A percentile compares a stretch with the other conserved stretches of the same genome.
These are phyloP conservation scores for Actinia equina DNA, from an alignment of 64 coral and sea anemone species.

Conservation along the genomic window DNA sequence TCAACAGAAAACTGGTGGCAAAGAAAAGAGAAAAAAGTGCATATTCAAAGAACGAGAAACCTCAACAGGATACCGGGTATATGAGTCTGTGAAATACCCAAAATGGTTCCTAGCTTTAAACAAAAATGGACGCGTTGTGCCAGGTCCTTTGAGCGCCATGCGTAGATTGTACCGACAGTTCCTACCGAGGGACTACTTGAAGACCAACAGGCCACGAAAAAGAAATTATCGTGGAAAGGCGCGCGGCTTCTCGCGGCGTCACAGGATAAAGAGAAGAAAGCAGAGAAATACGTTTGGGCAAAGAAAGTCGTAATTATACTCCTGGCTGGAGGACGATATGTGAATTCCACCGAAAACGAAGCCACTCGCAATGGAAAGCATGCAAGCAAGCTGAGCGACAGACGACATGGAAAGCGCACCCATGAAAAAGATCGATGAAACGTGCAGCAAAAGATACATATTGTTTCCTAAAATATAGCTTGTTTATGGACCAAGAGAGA, in stretches of 20 bases:
- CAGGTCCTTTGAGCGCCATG: constrained; percentile 5
- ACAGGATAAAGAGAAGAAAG: not conserved
- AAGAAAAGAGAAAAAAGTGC: constrained; percentile 33
- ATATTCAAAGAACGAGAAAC: constrained; percentile 36
- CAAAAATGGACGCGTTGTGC: constrained; percentile 14
- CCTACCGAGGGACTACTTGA: not conserved
- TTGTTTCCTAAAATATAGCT: not conserved
- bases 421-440: not conserved
- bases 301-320: not conserved
- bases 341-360: not conserved
- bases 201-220: not conserved
- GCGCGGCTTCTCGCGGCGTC: not conserved
- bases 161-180: constrained; percentile 23
- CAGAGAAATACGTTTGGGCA: not conserved
- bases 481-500: not conserved
- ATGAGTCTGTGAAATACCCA: constrained; percentile 41
- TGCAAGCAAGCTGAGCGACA: not conserved
- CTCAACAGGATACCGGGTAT: constrained; percentile 12
- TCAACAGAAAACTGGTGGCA: not conserved
- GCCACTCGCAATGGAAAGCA: not conserved
- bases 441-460: not conserved
- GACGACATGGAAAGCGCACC: not conserved
- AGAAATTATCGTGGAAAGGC: not conserved
- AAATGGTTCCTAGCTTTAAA: constrained; percentile 34
- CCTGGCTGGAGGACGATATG: not conserved